Evolutionary conservation across 2,797 vertebrate genomes (phyloP), one percentile per base, ranked within the genome.

Genomic region (Fistularia commersonii): DNA sequence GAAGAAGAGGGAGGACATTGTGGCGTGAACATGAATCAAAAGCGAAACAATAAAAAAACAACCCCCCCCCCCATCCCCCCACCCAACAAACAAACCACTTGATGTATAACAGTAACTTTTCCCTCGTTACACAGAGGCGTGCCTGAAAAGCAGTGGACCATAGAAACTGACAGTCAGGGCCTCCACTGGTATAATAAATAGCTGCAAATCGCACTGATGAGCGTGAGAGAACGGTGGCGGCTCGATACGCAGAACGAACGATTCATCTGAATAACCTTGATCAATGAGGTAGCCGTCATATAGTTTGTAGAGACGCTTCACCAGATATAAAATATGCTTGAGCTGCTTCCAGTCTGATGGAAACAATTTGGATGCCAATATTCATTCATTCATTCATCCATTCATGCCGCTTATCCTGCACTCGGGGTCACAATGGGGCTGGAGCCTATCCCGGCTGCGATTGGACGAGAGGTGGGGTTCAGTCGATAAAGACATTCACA

Each of bases 261-360:
- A 74, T 70, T 69, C 56, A 54, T 23, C 23, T 23, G 64, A 82
- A 74, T 64, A 69, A 74, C 61, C 84, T 49, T 85, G 82, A 81
- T 91, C 90, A 43, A 91, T 91, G 89, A 89, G 90, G 56, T 87
- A 82, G 61, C 88, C 89, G 89, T 82, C 34, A 52, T 66, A 53
- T 57, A 39, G 61, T 87, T 77, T 51, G 36, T 64, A 4, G 23
- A 23, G 23, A 23, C 23, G 23, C 23, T 23, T 23, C 23, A 4
- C 23, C 23, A 2, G 2, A 2, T 23, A 2, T 23, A 23, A 23
- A 23, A 23, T 23, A 4, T 23, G 23, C 23, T 23, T 23, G 23
- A 23, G 23, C 23, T 23, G 23, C 23, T 23, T 23, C 23, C 23
- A 23, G 23, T 23, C 23, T 23, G 23, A 23, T 23, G 23, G 23